Percentiles rank a stretch among this genome's conserved stretches.
Conservation (phyloP, 2,797 vertebrate genomes). For the Peromyscus eremicus region DNA sequence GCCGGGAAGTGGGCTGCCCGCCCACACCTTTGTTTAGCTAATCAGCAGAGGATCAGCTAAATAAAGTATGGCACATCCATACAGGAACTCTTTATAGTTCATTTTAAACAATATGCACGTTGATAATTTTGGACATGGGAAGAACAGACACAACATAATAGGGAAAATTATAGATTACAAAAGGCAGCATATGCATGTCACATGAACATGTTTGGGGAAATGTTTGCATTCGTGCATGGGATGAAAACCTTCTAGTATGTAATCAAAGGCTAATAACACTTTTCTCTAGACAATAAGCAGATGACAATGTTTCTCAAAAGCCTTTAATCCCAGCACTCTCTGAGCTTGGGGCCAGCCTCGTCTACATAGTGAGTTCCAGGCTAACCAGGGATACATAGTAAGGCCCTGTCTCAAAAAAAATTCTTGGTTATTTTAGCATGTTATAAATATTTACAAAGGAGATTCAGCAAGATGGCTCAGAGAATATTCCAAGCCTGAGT, state of each 20-base stretch:
- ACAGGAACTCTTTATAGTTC: slow-evolving; percentile 13
- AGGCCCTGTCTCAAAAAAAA: neutral
- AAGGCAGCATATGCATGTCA: slow-evolving; percentile 10
- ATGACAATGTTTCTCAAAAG: slow-evolving; percentile 20
- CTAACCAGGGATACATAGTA: neutral
- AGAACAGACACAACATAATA: slow-evolving; percentile 45
- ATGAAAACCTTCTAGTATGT: neutral
- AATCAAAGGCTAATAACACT: slow-evolving; percentile 29
- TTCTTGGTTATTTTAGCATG: slow-evolving; percentile 57
- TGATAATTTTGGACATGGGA: slow-evolving; percentile 39
- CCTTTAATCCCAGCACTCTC: neutral
- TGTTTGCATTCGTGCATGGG: slow-evolving; percentile 34
- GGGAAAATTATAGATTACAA: neutral
- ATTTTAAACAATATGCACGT: slow-evolving; percentile 36
- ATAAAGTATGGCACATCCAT: neutral
- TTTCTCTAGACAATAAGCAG: slow-evolving; percentile 41
- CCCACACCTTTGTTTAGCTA: neutral
- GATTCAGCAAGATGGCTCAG: neutral
- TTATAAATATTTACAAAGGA: neutral
- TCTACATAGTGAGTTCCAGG: neutral
- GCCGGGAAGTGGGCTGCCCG: slow-evolving; percentile 54
- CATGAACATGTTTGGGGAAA: slow-evolving; percentile 21
- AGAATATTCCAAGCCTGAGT: neutral
- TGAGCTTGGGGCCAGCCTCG: neutral
- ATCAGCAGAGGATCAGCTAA: slow-evolving; percentile 30